Evolutionary conservation across 30 jellyfish, hydroid and myxozoan genomes (phyloP).

Genomic region (Cassiopea andromeda): DNA sequence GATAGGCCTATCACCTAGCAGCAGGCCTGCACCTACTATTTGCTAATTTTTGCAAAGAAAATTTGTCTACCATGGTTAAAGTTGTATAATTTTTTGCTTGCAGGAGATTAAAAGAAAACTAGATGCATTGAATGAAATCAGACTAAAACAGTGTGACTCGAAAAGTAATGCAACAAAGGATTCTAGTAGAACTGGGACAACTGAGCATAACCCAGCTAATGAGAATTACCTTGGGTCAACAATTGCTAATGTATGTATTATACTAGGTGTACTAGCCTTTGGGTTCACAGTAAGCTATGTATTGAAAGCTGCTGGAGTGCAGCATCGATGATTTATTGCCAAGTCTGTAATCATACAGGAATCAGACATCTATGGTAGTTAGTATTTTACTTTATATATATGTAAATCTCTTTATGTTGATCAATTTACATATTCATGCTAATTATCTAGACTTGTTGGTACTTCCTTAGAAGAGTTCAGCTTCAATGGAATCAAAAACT

Average conservation of each 20-base stretch:
- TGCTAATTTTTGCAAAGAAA: no score
- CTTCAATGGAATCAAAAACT: no score
- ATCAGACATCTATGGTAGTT: no score
- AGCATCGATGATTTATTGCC: conserved; percentile 42
- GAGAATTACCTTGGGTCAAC: conserved; percentile 86
- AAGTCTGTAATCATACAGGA: no score
- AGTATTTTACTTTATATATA: no score
- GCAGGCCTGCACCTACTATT: no score
- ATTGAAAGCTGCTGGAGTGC: conserved; percentile 84
- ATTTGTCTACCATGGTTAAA: not conserved
- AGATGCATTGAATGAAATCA: conserved; percentile 62
- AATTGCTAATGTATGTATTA: conserved; percentile 94
- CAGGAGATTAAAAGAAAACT: conserved; percentile 74
- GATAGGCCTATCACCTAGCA: no score
- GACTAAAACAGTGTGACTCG: conserved; percentile 36
- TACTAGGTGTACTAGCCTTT: conserved; percentile 93
- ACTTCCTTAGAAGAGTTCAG: no score
- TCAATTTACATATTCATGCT: no score
- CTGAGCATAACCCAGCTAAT: conserved; percentile 28
- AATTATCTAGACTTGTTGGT: no score
- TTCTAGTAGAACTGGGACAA: not conserved
- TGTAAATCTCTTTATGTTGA: no score
- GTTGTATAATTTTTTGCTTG: not conserved
- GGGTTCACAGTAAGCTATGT: conserved; percentile 97
- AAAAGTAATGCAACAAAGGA: not conserved